Evolutionary conservation across 2,113 vertebrate genomes (phyloP).

Genomic region (Aegithalos caudatus): DNA sequence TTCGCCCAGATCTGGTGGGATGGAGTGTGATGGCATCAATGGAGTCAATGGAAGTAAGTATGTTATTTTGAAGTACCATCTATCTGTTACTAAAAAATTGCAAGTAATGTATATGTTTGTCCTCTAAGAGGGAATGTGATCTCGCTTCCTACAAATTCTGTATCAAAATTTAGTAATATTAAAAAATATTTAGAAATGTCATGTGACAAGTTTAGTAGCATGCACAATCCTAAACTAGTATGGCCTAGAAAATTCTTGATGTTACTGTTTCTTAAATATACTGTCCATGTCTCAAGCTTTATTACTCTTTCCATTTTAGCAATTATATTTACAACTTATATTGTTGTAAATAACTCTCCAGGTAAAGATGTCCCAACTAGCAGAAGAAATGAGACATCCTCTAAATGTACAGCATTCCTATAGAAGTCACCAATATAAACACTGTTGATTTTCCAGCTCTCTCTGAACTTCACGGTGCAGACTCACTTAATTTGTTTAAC

Average conservation of each 20-base stretch:
- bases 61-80: neutral
- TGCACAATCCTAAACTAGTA: neutral
- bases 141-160: neutral
- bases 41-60: slow-evolving; percentile 81
- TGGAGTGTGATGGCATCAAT: slow-evolving; percentile 69
- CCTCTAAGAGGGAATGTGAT: neutral
- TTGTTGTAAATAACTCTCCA: neutral
- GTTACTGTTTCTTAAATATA: neutral
- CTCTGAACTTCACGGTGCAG: neutral
- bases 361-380: neutral
- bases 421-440: neutral
- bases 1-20: slow-evolving; percentile 54
- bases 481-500: neutral
- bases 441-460: neutral
- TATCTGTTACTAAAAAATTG: neutral
- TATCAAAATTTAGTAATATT: neutral
- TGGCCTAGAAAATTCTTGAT: neutral
- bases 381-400: neutral
- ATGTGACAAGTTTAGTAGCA: neutral
- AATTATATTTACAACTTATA: neutral
- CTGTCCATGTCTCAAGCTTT: neutral
- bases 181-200: neutral
- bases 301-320: neutral
- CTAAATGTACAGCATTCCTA: neutral
- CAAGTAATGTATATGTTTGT: neutral